A percentile compares a stretch with the other conserved stretches of the same genome.
These are phyloP conservation scores for Palythoa caribaeorum DNA, from an alignment of 92 coral and sea anemone genomes.

Conservation along the genomic window DNA sequence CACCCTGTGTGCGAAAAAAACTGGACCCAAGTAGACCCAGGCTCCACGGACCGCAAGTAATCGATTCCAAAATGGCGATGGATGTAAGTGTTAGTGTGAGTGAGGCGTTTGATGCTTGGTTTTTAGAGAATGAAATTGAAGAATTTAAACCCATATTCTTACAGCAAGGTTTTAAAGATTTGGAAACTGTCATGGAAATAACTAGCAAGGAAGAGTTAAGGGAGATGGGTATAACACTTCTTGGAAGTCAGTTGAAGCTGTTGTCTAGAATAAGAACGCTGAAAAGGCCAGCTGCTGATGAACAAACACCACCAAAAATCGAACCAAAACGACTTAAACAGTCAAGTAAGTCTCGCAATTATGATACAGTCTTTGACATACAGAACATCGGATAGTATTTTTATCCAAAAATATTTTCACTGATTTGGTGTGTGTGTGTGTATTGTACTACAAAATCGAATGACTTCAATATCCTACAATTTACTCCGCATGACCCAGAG, in stretches of 20 bases:
- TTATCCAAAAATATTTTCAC: not conserved
- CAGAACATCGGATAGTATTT: not conserved
- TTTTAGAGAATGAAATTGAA: conserved; percentile 1
- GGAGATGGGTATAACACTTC: not conserved
- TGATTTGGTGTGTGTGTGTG: not conserved
- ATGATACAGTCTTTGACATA: too few species aligned
- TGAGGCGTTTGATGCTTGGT: not conserved
- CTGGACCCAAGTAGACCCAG: conserved; percentile 5
- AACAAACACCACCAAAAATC: not conserved
- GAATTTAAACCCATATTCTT: not conserved
- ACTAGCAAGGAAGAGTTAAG: not conserved
- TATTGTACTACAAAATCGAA: too few species aligned
- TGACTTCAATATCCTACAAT: too few species aligned
- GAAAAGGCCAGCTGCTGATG: not conserved
- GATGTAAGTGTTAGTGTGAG: not conserved
- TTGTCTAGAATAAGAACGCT: not conserved
- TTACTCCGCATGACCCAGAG: too few species aligned
- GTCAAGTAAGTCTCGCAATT: not conserved
- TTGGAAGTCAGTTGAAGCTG: not conserved
- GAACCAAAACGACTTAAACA: conserved; percentile 1
- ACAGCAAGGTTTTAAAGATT: not conserved
- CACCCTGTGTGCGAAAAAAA: conserved; percentile 2
- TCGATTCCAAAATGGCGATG: conserved; percentile 6
- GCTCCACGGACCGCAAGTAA: conserved; percentile 5
- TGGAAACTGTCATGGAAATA: not conserved